A percentile compares a stretch with the other conserved stretches of the same genome.
Evolutionary conservation across 2,113 vertebrate species (phyloP).

Genomic region (Polyodon spathula): DNA sequence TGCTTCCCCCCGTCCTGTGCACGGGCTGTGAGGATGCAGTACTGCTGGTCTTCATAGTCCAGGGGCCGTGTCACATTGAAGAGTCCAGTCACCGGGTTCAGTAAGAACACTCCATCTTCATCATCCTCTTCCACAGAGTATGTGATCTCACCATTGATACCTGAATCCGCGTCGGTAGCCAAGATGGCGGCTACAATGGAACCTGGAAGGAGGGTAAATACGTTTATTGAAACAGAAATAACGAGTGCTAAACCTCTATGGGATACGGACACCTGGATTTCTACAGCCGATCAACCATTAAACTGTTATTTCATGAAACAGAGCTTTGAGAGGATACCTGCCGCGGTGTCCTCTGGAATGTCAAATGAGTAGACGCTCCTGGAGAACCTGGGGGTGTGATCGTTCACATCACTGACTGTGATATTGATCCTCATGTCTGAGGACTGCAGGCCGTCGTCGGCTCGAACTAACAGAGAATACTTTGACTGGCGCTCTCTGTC

Average conservation of each 20-base stretch:
- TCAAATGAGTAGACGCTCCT: constrained; percentile 84
- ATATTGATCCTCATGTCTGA: constrained; percentile 90
- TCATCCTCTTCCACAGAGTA: constrained; percentile 86
- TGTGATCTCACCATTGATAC: constrained; percentile 83
- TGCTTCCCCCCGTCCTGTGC: constrained; percentile 82
- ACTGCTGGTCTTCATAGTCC: constrained; percentile 81
- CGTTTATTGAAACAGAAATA: too few relatives aligned
- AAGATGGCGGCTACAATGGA: constrained; percentile 89
- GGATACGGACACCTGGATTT: too few relatives aligned
- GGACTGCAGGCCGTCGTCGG: constrained; percentile 87
- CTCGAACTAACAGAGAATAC: constrained; percentile 85
- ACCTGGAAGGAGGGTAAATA: constrained; percentile 45
- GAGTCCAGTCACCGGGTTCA: constrained; percentile 85
- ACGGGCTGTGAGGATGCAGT: constrained; percentile 73
- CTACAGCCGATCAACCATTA: too few relatives aligned
- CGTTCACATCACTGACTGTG: constrained; percentile 85
- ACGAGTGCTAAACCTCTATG: too few relatives aligned
- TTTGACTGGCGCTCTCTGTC: constrained; percentile 87
- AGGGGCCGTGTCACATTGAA: constrained; percentile 80
- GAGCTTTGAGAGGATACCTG: constrained; percentile 67
- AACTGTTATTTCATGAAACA: too few relatives aligned
- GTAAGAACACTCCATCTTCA: constrained; percentile 76
- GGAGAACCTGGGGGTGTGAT: constrained; percentile 88
- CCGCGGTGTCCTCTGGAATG: constrained; percentile 74
- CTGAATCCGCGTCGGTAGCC: constrained; percentile 84